Conservation (phyloP, 2,113 vertebrate genomes). For the Thinocorus orbignyianus region DNA sequence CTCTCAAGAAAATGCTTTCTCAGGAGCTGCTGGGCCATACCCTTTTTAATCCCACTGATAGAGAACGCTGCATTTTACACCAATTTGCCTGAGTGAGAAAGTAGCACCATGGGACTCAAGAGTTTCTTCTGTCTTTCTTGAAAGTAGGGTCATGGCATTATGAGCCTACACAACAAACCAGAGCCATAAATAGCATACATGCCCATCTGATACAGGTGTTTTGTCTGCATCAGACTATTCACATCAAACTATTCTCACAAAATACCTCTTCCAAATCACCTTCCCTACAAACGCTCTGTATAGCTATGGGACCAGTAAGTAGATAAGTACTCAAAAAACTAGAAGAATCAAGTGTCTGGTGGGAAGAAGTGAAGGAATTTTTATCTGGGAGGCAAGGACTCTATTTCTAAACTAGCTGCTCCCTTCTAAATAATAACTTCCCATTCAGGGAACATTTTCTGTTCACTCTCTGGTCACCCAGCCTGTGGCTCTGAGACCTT, state of each 20-base stretch:
- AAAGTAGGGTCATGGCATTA: not conserved
- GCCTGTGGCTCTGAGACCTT: not conserved
- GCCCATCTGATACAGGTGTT: not conserved
- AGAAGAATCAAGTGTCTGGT: not conserved
- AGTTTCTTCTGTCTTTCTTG: not conserved
- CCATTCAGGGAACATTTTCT: not conserved
- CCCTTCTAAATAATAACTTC: not conserved
- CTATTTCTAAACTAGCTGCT: not conserved
- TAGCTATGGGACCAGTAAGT: not conserved
- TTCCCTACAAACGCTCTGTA: not conserved
- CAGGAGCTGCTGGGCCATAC: not conserved
- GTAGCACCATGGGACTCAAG: not conserved
- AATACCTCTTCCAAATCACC: not conserved
- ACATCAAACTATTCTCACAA: not conserved
- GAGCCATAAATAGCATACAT: not conserved
- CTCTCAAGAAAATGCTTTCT: not conserved
- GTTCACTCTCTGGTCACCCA: not conserved
- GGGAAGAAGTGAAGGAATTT: not conserved
- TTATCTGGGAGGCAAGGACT: not conserved
- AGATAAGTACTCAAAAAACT: not conserved
- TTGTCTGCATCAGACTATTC: not conserved
- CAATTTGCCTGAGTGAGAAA: not conserved
- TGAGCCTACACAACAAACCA: not conserved
- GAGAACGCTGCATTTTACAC: not conserved
- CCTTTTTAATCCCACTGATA: not conserved